Evolutionary conservation across 2,797 vertebrate species (phyloP).

Genomic region (Presbytis comata): DNA sequence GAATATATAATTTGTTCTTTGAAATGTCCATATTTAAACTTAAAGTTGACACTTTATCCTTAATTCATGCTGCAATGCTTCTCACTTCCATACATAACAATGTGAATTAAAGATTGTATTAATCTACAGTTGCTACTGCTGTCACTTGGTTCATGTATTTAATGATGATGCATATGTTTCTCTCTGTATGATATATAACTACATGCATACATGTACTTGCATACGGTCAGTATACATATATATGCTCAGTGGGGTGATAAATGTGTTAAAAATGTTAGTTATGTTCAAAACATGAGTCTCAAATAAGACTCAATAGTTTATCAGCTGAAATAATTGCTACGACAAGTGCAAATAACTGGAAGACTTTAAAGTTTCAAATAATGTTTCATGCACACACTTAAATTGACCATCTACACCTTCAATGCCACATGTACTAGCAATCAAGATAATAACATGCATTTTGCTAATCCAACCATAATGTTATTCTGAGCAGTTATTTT

Average conservation of each 20-base stretch:
- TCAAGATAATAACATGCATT: constrained; percentile 42
- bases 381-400: constrained; percentile 46
- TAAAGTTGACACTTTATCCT: constrained; percentile 54
- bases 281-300: constrained; percentile 27
- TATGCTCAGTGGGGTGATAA: background rate
- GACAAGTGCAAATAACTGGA: constrained; percentile 66
- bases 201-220: background rate
- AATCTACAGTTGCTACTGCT: background rate
- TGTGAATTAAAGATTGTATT: background rate
- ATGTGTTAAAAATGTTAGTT: background rate
- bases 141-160: background rate
- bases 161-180: background rate
- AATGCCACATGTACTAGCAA: background rate
- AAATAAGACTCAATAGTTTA: constrained; percentile 39
- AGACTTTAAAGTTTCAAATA: constrained; percentile 64
- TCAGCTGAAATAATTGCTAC: constrained; percentile 60
- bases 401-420: constrained; percentile 52
- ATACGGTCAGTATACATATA: background rate
- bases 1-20: constrained; percentile 79
- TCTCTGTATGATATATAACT: background rate
- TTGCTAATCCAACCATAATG: constrained; percentile 35
- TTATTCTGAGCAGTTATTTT: constrained; percentile 4
- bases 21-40: constrained; percentile 77
- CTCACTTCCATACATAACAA: background rate
- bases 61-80: constrained; percentile 22